These are phyloP conservation scores for Numida meleagris DNA, from an alignment of 2,113 vertebrate genomes.

Conservation along the genomic window DNA sequence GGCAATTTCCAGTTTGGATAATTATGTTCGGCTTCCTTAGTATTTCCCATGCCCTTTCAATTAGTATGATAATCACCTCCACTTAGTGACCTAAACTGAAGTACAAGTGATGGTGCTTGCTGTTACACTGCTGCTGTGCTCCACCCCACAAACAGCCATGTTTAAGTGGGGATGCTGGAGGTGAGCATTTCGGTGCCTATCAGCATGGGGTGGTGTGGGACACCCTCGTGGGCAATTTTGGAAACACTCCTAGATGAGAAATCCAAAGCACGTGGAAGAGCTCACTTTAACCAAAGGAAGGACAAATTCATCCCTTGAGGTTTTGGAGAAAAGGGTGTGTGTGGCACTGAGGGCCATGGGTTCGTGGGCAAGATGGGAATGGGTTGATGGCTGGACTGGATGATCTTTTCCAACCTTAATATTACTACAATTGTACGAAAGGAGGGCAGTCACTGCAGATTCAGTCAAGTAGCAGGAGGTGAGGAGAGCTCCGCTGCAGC, in stretches of 20 bases:
- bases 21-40: conserved; percentile 62
- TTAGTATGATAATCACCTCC: conserved; percentile 70
- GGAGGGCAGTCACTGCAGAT: neutral
- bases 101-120: neutral
- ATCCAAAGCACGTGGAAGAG: neutral
- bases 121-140: neutral
- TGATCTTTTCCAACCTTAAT: too few species aligned
- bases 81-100: conserved; percentile 5
- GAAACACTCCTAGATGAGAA: neutral
- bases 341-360: too few species aligned
- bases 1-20: conserved; percentile 68
- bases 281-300: neutral
- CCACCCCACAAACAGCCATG: neutral
- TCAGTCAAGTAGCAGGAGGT: neutral
- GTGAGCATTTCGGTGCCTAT: rapidly evolving
- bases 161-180: neutral
- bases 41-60: conserved; percentile 65
- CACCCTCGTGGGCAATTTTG: neutral
- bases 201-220: neutral
- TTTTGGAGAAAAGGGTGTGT: too few species aligned
- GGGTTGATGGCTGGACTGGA: too few species aligned
- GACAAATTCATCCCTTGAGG: neutral
- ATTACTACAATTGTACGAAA: neutral
- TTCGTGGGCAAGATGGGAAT: too few species aligned
- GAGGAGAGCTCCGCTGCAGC: neutral